These are phyloP conservation scores for Dermatemys mawii DNA, from an alignment of 2,113 vertebrate species.

Conservation along the genomic window DNA sequence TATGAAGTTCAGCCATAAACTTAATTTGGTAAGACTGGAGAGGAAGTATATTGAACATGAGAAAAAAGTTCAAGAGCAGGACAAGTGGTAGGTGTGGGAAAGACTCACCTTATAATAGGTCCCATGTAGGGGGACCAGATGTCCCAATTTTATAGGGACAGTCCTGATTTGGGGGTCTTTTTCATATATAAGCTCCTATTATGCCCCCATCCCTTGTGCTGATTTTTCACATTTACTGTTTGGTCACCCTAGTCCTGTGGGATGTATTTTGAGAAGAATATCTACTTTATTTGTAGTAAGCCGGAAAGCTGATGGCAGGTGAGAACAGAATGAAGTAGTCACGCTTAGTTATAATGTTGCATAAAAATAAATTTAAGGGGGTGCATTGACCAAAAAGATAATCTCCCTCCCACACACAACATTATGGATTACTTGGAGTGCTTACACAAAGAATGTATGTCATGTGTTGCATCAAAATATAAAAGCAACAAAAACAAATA, in stretches of 20 bases:
- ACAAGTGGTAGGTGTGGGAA: not conserved
- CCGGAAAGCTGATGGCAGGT: not conserved
- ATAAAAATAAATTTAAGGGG: not conserved
- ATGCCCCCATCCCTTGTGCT: too few relatives aligned
- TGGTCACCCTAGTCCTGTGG: too few relatives aligned
- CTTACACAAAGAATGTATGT: not conserved
- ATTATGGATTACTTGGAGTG: not conserved
- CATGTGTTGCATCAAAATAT: too few relatives aligned
- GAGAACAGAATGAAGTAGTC: not conserved
- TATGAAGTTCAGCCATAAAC: too few relatives aligned
- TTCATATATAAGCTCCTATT: too few relatives aligned
- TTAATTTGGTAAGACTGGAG: too few relatives aligned
- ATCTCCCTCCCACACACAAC: not conserved
- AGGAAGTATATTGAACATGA: not conserved
- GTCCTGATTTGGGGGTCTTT: too few relatives aligned
- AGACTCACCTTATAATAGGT: not conserved
- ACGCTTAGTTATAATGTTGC: not conserved
- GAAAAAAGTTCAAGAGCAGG: not conserved
- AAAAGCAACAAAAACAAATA: too few relatives aligned
- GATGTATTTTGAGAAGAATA: not conserved
- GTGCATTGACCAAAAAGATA: not conserved
- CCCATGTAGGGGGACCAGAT: too few relatives aligned
- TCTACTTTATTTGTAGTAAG: not conserved
- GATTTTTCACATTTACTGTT: too few relatives aligned
- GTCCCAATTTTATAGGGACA: too few relatives aligned